Conservation (phyloP, 2,113 vertebrate genomes). For the Scomber japonicus region DNA sequence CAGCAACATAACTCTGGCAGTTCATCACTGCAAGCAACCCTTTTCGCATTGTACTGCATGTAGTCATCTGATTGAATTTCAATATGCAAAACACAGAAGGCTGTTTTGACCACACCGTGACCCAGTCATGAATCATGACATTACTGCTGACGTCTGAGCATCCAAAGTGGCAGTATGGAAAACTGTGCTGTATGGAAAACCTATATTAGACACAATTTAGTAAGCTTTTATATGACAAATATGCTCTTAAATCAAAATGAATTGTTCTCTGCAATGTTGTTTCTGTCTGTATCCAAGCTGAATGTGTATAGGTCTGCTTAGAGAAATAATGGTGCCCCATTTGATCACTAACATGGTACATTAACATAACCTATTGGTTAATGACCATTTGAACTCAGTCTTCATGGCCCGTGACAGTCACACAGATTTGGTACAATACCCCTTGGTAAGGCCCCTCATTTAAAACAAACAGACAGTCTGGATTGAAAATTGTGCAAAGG, state of each 20-base stretch:
- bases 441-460: slow-evolving; percentile 20
- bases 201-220: background rate
- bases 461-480: slow-evolving; percentile 58
- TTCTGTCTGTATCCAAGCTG: background rate
- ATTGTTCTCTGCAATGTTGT: background rate
- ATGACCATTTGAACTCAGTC: slow-evolving; percentile 59
- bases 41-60: background rate
- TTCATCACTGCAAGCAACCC: background rate
- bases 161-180: background rate
- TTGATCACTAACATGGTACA: slow-evolving; percentile 60
- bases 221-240: background rate
- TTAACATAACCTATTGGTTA: slow-evolving; percentile 61
- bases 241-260: background rate
- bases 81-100: background rate
- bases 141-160: background rate
- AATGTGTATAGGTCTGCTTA: slow-evolving; percentile 6
- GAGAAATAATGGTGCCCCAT: slow-evolving; percentile 42
- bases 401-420: slow-evolving; percentile 51
- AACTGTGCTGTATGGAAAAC: background rate
- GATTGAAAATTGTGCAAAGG: slow-evolving; percentile 43
- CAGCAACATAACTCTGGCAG: background rate
- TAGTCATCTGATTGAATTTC: background rate
- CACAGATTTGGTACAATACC: slow-evolving; percentile 31
- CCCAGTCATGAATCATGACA: background rate
- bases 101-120: background rate